These are phyloP conservation scores for Cairina moschata DNA, from an alignment of 2,113 vertebrate genomes.

Conservation along the genomic window DNA sequence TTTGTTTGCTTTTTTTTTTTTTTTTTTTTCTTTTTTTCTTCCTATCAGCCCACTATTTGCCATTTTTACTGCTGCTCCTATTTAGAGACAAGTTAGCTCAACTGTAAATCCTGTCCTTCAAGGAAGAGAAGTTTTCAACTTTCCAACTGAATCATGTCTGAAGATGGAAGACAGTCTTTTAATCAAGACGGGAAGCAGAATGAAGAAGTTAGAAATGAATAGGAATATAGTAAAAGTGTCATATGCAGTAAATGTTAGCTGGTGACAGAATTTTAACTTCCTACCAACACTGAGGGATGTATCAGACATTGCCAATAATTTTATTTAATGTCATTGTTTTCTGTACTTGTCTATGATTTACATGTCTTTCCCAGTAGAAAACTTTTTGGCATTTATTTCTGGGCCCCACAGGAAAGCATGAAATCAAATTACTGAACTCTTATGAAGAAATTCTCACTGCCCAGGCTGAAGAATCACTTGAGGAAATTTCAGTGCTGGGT, in stretches of 20 bases:
- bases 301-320: background rate
- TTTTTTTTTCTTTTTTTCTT: too few relatives aligned
- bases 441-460: background rate
- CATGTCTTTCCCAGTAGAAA: background rate
- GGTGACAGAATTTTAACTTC: background rate
- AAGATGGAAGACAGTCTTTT: background rate
- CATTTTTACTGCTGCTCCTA: background rate
- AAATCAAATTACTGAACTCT: background rate
- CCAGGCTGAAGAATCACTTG: background rate
- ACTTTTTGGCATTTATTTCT: background rate
- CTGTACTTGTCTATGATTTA: background rate
- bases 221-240: background rate
- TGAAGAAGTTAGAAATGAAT: background rate
- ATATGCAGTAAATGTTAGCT: background rate
- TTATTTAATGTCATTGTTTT: background rate
- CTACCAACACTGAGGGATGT: background rate
- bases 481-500: background rate
- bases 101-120: background rate
- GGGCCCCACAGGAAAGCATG: rapidly evolving
- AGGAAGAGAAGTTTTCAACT: background rate
- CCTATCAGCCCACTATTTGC: background rate
- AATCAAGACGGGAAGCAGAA: background rate
- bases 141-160: background rate
- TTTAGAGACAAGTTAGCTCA: background rate
- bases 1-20: too few relatives aligned